Evolutionary conservation across 2,888 invertebrate species (phyloP), one percentile per base, ranked within the genome.

Genomic region (Chalcis sispes): DNA sequence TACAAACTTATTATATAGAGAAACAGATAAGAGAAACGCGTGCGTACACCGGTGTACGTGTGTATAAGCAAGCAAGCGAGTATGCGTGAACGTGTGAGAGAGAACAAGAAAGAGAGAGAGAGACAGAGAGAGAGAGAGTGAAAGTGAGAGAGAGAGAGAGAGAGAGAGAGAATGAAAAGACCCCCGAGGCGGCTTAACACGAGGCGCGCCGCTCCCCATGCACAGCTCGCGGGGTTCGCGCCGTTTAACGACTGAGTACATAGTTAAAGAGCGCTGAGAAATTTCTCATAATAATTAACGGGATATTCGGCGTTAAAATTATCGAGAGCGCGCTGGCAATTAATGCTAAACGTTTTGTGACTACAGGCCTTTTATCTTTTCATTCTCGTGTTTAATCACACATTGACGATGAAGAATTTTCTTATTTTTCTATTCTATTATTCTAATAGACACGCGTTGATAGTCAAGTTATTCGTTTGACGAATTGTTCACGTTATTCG

Each of bases 211-310:
- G n/a, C n/a, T n/a, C n/a, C n/a, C n/a, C n/a, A n/a, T n/a, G n/a
- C n/a, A n/a, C n/a, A n/a, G n/a, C n/a, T 20, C 29, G 48, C 36
- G 54, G 29, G 42, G 18, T 54, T 50, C 32, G 58, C 48, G 56
- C 36, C 52, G 50, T 58, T 64, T 70, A 56, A 70, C 64, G 70
- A 64, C 62, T 70, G 40, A 65, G 62, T 58, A 32, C 18, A 74
- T 54, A 46, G 48, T 7, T 59, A 7, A 4, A 10, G 5, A 36
- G 5, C 4, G 5, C 36, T 7, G 36, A 36, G 36, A 36, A 36
- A 7, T 36, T 36, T 36, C 36, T 36, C 36, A 36, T 36, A 36
- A 36, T 7, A 36, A 36, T 36, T 36, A 36, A 4, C 10, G 36
- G 5, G 36, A 36, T n/a, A n/a, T n/a, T n/a, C n/a, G n/a, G n/a